These are phyloP conservation scores for Polyodon spathula DNA, from an alignment of 2,113 vertebrate species.

Conservation along the genomic window DNA sequence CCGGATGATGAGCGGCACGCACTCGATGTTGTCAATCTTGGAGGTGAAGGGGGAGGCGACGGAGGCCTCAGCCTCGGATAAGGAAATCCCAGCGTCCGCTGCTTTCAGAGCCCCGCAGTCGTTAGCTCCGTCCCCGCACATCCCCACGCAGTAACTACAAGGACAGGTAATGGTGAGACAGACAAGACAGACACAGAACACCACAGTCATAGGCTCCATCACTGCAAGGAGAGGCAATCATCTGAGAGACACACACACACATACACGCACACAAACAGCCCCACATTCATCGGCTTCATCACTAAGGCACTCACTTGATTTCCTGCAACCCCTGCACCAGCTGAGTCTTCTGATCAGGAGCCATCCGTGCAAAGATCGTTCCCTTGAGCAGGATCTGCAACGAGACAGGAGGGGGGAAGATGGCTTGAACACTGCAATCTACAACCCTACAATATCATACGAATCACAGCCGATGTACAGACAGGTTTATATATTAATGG, in stretches of 20 bases:
- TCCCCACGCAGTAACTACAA: conserved; percentile 81
- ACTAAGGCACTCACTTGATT: conserved; percentile 60
- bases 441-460: too few relatives aligned
- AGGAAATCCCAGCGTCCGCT: conserved; percentile 80
- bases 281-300: too few relatives aligned
- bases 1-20: conserved; percentile 82
- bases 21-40: conserved; percentile 71
- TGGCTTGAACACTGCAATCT: too few relatives aligned
- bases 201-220: too few relatives aligned
- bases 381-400: conserved; percentile 74
- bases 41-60: conserved; percentile 88
- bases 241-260: too few relatives aligned
- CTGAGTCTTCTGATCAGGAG: conserved; percentile 84
- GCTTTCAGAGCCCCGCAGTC: conserved; percentile 90
- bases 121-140: conserved; percentile 94
- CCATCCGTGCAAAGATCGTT: conserved; percentile 82
- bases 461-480: too few relatives aligned
- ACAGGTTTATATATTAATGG: too few relatives aligned
- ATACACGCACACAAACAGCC: too few relatives aligned
- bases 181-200: too few relatives aligned
- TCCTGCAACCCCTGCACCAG: conserved; percentile 79
- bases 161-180: not conserved
- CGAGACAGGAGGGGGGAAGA: not conserved
- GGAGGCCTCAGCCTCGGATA: conserved; percentile 86
- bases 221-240: too few relatives aligned